Evolutionary conservation across 23 tunicate genomes (phyloP), one percentile per base, ranked within the genome.

Genomic region (Halocynthia aurantium): DNA sequence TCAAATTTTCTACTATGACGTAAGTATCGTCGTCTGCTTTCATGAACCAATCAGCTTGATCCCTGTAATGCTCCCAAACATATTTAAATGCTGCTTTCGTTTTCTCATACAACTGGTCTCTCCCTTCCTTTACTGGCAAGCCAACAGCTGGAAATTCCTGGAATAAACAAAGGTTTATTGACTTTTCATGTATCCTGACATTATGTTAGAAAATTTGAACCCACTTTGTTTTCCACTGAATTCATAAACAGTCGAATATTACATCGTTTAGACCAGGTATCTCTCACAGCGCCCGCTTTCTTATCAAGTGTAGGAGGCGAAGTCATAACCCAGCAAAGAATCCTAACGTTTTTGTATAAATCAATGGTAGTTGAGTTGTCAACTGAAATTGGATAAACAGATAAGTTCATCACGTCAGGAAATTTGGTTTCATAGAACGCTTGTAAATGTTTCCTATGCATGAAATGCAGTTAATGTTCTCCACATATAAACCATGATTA

Each of bases 11-110:
- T 6, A 87, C 75, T 18, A 87, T 76, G 8, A 87, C 82, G 52
- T 20, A 87, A 6, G 93, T 82, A 52, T 87, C 93, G 57, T 87
- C 93, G 57, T 87, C 93, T n/a, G n/a, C n/a, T n/a, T n/a, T n/a
- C n/a, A n/a, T n/a, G n/a, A n/a, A n/a, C n/a, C n/a, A 21, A 52
- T 82, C 93, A 61, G 86, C 93, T 15, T 87, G 70, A 64, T 82
- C 58, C 62, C 57, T 61, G 76, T 87, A 81, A 77, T 87, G 73
- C 52, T 82, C 68, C 83, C 83, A 87, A 8, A 81, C 60, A 60
- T 87, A 83, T n/a, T 69, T 51, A 50, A 83, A 83, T 53, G 87
- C 87, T 64, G 53, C 52, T 57, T 77, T 77, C 60, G 87, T 83
- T 71, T 87, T 87, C 15, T 82, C 84, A 77, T 78, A 87, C 13